Evolutionary conservation across 1,140 invertebrate species (phyloP).

Genomic region (Heliconius eleuchia): DNA sequence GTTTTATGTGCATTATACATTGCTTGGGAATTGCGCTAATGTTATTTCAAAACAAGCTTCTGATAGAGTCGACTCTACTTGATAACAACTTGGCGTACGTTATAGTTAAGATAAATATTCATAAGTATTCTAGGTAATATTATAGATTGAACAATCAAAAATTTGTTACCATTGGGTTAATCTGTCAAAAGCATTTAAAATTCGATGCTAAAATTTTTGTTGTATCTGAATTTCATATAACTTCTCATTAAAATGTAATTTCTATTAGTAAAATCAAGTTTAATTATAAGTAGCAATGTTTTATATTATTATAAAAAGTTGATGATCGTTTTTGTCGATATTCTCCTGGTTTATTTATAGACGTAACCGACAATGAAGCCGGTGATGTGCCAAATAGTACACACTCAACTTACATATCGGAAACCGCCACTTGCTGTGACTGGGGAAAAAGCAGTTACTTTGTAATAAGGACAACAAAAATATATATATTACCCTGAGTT

Average conservation of each 20-base stretch:
- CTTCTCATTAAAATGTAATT: no score
- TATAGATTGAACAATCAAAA: no score
- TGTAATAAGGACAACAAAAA: background rate
- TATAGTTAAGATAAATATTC: background rate
- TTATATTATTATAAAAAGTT: background rate
- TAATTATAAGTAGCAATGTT: no score
- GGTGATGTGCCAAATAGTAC: background rate
- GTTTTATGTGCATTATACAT: conserved; percentile 6
- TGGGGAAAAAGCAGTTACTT: background rate
- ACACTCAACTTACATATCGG: background rate
- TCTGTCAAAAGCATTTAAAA: no score
- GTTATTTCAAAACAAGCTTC: conserved; percentile 2
- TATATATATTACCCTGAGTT: background rate
- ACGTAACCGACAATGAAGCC: background rate
- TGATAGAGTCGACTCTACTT: conserved; percentile 12
- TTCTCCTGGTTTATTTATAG: background rate
- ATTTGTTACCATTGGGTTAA: no score
- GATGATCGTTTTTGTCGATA: background rate
- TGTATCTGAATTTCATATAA: no score
- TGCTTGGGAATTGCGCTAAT: conserved; percentile 8
- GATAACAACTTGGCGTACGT: background rate
- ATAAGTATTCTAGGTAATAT: no score
- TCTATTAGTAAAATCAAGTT: no score
- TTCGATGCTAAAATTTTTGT: no score
- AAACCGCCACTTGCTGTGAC: background rate